Evolutionary conservation across 2,888 invertebrate species (phyloP).

Genomic region (Eledona agricola): DNA sequence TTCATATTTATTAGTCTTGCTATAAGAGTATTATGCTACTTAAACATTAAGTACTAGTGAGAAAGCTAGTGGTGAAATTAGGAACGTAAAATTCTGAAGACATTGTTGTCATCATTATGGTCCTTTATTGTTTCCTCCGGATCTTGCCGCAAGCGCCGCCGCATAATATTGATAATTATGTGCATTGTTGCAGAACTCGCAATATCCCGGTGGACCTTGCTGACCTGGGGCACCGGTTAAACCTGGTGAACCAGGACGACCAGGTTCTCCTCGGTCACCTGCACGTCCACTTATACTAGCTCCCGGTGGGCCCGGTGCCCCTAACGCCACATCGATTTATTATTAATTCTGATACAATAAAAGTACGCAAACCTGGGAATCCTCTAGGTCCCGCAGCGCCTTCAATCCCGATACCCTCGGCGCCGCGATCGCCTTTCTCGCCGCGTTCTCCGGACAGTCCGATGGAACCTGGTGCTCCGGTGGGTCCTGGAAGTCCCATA

Average conservation of each 20-base stretch:
- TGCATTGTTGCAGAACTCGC: conserved; percentile 71
- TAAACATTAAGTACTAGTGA: no score
- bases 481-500: conserved; percentile 71
- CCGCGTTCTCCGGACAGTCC: conserved; percentile 75
- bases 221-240: conserved; percentile 71
- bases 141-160: conserved; percentile 62
- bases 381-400: conserved; percentile 80
- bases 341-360: not conserved
- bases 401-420: conserved; percentile 77
- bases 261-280: conserved; percentile 80
- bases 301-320: conserved; percentile 75
- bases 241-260: conserved; percentile 67
- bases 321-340: conserved; percentile 53
- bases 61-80: no score
- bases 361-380: conserved; percentile 66
- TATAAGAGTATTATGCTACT: no score
- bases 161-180: conserved; percentile 64
- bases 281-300: conserved; percentile 73
- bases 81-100: no score
- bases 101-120: no score
- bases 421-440: conserved; percentile 76
- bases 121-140: conserved; percentile 69
- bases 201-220: conserved; percentile 72
- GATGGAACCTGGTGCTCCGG: conserved; percentile 68
- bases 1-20: no score